Base-by-base conservation (phyloP, 2,888 invertebrate species). In the Drosophila heteroneura region DNA sequence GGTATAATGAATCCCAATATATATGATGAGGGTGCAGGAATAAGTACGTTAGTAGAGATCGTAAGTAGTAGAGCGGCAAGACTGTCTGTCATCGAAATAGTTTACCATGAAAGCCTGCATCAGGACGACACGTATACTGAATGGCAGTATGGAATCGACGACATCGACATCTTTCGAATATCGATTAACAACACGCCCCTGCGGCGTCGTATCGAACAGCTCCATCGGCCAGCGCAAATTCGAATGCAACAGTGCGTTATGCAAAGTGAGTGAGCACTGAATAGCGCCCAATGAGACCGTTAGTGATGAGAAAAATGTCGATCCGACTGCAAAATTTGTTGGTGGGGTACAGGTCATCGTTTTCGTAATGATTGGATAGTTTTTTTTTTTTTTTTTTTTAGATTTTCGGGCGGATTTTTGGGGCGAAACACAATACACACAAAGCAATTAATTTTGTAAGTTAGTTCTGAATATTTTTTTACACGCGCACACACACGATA, bases 191-290 rank as follows among this genome's bases (percentile, higher is more conserved):
- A 97, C 95, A 85, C 97, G 94, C 92, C 97, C 97, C 85, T 95
- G 89, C 53, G 97, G 97, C 66, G 97, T 97, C 80, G 95, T 96
- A 93, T 97, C 97, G 94, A 96, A 97, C 94, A 97, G 96, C 91
- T 95, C 95, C 94, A 97, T 95, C 61, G 97, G 96, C 88, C 95
- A 94, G 91, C 95, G 95, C 87, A 97, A 92, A 80, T 96, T 94
- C 91, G 95, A 95, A 73, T 92, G 87, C 91, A 97, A 94, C 90
- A 97, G 94, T 53, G 93, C 90, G 63, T 93, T 92, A 93, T 96
- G 96, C 91, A 96, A 93, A 61, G 92, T 88, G 83, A 92, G 93
- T 82, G 97, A 96, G 79, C 97, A 97, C 74, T 90, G 83, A 59
- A 94, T 88, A 73, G 92, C 93, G 80, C 94, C 94, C 85, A 94